Evolutionary conservation across 2,113 vertebrate species (phyloP), one percentile per base, ranked within the genome.

Genomic region (Paradoxurus hermaphroditus): DNA sequence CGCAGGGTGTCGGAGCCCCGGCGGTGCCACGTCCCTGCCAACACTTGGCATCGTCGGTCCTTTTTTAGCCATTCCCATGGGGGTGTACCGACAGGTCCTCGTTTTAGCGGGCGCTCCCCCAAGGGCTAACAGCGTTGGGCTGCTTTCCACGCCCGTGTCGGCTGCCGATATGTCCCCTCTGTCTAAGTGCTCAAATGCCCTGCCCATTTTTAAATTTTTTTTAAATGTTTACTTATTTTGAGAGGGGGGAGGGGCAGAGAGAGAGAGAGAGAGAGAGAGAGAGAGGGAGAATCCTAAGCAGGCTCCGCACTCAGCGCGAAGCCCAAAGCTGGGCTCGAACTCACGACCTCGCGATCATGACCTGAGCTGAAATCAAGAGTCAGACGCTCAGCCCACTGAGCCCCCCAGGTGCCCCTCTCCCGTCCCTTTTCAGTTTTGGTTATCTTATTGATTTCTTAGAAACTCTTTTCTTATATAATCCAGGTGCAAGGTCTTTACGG

Each of bases 71-170:
- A 1, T 6, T n/a, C 36, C 19, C 5, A 5, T 0, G n/a, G 62
- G 51, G 4, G 12, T 0, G 16, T 8, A 0, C 14, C 1, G 1
- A 36, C 1, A 34, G 25, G 36, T 72, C 12, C 27, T 2, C 2
- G 44, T 14, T 36, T 25, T 31, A 7, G 2, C 11, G 15, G 10
- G 2, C 0, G 0, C 29, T 63, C 34, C 29, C 41, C n/a, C 21
- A 7, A 31, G 2, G 16, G 11, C 5, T 7, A 29, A 36, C 0
- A 53, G n/a, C n/a, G n/a, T n/a, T n/a, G n/a, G n/a, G n/a, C n/a
- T n/a, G n/a, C n/a, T 87, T 65, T 46, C 0, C 53, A 3, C 0
- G 1, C 0, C 2, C 31, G 9, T 2, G 1, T 5, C 49, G 31
- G 44, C 29, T 44, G 2, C 25, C 11, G 9, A n/a, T 15, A 1